Conservation (phyloP, 2,113 vertebrate species). For the Alligator sinensis region DNA sequence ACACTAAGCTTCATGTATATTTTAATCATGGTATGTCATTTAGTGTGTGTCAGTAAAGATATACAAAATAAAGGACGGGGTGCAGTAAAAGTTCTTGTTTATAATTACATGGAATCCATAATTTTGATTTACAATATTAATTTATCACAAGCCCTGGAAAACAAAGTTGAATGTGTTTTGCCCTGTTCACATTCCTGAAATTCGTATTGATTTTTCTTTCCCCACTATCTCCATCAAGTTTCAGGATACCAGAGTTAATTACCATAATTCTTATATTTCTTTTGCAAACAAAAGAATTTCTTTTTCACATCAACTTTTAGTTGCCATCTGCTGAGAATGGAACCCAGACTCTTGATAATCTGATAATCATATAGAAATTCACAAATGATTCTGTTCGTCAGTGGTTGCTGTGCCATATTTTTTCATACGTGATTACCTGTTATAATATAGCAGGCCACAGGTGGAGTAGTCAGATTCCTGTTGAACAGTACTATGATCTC, state of each 20-base stretch:
- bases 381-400: background rate
- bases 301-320: background rate
- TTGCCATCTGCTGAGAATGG: background rate
- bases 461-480: background rate
- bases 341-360: background rate
- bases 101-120: background rate
- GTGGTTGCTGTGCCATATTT: background rate
- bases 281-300: background rate
- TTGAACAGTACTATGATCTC: background rate
- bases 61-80: background rate
- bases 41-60: conserved; percentile 1
- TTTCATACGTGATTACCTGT: background rate
- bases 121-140: background rate
- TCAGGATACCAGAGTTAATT: background rate
- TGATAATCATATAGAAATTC: background rate
- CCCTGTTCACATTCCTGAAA: background rate
- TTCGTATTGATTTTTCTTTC: background rate
- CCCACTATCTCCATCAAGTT: background rate
- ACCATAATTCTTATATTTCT: background rate
- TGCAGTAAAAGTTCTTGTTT: background rate
- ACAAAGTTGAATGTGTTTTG: conserved; percentile 11
- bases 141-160: background rate
- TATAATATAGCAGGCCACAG: background rate
- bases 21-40: background rate
- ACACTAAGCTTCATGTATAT: background rate